These are phyloP conservation scores for Hyles lineata DNA, from an alignment of 2,888 invertebrate species.

Conservation along the genomic window DNA sequence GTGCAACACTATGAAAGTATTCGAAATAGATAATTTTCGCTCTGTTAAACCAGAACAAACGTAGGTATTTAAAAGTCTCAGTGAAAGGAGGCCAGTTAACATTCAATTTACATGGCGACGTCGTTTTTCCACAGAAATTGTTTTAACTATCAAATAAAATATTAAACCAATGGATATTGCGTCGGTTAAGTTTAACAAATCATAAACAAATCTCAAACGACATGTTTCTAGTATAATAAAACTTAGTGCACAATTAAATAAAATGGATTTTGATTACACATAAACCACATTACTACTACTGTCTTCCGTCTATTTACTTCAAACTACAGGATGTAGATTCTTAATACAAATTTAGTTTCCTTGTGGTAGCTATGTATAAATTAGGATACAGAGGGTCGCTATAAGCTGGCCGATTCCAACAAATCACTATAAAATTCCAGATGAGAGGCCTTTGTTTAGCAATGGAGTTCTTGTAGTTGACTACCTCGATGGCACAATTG, in stretches of 20 bases:
- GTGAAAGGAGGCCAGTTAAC: slow-evolving; percentile 51
- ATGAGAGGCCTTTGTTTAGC: too few species aligned
- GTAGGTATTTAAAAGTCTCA: slow-evolving; percentile 35
- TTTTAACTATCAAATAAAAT: slow-evolving; percentile 16
- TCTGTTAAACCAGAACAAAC: slow-evolving; percentile 52
- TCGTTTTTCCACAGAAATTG: slow-evolving; percentile 19
- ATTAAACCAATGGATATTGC: slow-evolving; percentile 3
- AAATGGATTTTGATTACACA: too few species aligned
- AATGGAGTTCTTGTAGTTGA: too few species aligned
- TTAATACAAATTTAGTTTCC: too few species aligned
- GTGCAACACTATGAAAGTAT: slow-evolving; percentile 38
- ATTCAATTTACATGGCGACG: slow-evolving; percentile 33
- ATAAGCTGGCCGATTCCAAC: too few species aligned
- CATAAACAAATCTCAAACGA: neutral
- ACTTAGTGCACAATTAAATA: neutral
- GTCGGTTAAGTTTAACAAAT: neutral
- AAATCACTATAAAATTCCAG: too few species aligned
- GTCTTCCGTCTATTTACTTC: too few species aligned
- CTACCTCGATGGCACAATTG: too few species aligned
- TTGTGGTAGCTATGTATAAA: too few species aligned
- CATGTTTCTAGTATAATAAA: slow-evolving; percentile 4
- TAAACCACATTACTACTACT: too few species aligned
- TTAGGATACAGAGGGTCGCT: too few species aligned
- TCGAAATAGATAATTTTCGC: slow-evolving; percentile 44
- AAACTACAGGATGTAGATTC: too few species aligned